Evolutionary conservation across 2,888 invertebrate genomes (phyloP), one percentile per base, ranked within the genome.

Genomic region (Pterostichus madidus): DNA sequence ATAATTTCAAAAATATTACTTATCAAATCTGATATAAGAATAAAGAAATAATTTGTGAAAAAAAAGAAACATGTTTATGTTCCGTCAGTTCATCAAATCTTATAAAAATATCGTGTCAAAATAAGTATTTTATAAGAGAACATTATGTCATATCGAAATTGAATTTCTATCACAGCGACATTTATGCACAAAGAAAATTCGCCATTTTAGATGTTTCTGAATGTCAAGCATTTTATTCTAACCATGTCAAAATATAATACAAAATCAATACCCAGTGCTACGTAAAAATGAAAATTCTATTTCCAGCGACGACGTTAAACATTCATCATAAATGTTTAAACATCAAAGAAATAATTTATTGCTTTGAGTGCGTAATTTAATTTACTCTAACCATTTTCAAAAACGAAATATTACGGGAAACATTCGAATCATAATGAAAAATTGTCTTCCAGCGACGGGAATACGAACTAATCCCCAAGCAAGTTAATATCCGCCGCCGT

Each of bases 221-320:
- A 64, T 64, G 64, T 64, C 64, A 64, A 64, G 32, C 32, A 24
- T 64, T 24, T 64, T 64, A 32, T 53, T 53, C 53, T 53, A 53
- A 15, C 53, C n/a, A 53, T 15, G 11, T 53, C 53, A 53, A 53
- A 15, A n/a, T 39, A 15, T 15, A 53, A 53, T 53, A 53, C 5
- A 53, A 53, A 53, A 15, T 53, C n/a, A 53, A 53, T 15, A 15
- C 15, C 53, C 39, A 5, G 39, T 5, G 53, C 15, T 3, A 53
- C 15, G 53, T 53, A 53, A 53, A 53, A 53, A n/a, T 53, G 53
- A 39, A 39, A 24, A 39, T 39, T 39, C 39, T 39, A 39, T 39
- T 39, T 39, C 39, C 7, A 39, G 39, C 8, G 8, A 8, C 5
- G 39, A 39, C 5, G 39, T 39, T 39, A 39, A 39, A 39, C 39